Base-by-base conservation (phyloP, 2,113 vertebrate species). In the Centropristis striata region DNA sequence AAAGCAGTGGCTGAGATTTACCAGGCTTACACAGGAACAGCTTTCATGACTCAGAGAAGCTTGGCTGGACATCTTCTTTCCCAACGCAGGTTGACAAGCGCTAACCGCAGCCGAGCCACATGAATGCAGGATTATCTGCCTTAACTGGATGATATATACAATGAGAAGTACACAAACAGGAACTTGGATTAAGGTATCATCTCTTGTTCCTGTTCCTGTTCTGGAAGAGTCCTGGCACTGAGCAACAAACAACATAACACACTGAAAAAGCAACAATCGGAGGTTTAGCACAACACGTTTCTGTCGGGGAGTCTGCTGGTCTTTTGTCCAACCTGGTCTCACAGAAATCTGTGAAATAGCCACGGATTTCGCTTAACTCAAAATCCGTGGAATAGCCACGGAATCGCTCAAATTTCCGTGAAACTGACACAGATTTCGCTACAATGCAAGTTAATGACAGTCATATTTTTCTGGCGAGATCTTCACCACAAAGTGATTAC, bases 141-240 rank as follows among this genome's bases (percentile, higher is more conserved):
- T 71, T 61, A 16, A 51, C 21, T 64, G 49, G 14, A 47, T 60
- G 64, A 65, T 60, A 59, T 8, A 32, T 49, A 63, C 70, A 66
- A 37, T 14, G 16, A 68, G 4, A 77, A 69, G 8, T 20, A 58
- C 36, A 79, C 68, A 72, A 53, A 53, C 64, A 71, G 70, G 75
- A 68, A 71, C 65, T 65, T 73, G 42, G 65, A 71, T 81, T 75
- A 72, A 15, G 3, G 50, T 54, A 13, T 75, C 66, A 46, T 64
- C 64, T 39, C 44, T 6, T 4, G 28, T 65, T 74, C 37, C 25
- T 41, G 55, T 75, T 86, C 32, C 42, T 64, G 61, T 4, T 69
- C 14, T 67, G 49, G 49, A 8, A 61, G 39, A 53, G 61, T 66
- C 41, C 21, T 32, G 41, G 69, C 36, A 61, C 37, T 51, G 54